phyloP scores from a whole-genome alignment of 2,888 invertebrate species.

The Hemicrepidius hirtus region DNA sequence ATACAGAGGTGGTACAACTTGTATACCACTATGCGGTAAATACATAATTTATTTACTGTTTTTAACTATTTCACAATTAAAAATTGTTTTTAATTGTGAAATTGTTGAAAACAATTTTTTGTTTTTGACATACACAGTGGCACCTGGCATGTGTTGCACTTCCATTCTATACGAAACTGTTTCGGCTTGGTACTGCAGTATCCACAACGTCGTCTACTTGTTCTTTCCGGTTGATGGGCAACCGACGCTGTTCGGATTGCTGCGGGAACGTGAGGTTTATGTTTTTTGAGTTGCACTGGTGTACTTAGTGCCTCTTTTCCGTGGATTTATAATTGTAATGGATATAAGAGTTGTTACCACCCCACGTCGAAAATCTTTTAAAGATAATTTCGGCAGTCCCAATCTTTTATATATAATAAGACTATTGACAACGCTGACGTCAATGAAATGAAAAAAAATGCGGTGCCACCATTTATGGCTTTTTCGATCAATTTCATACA shows the following conservation, averaged over 20 bases:
- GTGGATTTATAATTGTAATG: not conserved
- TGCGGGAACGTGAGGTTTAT: not conserved
- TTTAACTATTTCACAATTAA: no score
- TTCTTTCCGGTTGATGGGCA: not conserved
- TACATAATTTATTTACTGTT: no score
- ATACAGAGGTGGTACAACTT: no score
- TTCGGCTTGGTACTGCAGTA: conserved; percentile 42
- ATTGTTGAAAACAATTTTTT: conserved; percentile 18
- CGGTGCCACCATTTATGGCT: conserved; percentile 9
- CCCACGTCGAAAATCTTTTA: not conserved
- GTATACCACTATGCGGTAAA: no score
- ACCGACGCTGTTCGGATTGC: not conserved
- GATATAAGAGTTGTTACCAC: not conserved
- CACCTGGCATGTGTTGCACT: conserved; percentile 1
- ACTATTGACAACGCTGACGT: not conserved
- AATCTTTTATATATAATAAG: not conserved
- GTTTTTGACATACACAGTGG: conserved; percentile 14
- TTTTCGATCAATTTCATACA: not conserved
- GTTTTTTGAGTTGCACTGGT: not conserved
- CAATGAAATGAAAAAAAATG: not conserved
- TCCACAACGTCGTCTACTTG: not conserved
- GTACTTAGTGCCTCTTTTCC: not conserved
- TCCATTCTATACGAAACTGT: conserved; percentile 27
- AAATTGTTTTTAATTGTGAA: no score
- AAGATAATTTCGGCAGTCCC: not conserved